A percentile compares a stretch with the other conserved stretches of the same genome.
These are phyloP conservation scores for Cebus imitator DNA, from an alignment of 2,113 vertebrate genomes.

Conservation along the genomic window DNA sequence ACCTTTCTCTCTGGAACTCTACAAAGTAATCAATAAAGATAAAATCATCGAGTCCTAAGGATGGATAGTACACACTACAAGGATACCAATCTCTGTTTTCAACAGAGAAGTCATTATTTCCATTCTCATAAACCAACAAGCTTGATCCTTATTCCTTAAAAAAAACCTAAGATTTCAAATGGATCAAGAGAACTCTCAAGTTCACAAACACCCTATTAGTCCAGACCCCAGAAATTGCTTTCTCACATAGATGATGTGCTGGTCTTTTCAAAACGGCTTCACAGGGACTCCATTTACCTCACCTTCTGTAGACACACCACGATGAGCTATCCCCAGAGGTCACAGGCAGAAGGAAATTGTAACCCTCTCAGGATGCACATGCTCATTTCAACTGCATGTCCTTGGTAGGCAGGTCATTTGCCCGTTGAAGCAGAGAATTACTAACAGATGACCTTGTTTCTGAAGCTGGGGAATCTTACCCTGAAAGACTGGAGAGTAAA, in stretches of 20 bases:
- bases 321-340: conserved; percentile 29
- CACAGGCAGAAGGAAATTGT: conserved; percentile 35
- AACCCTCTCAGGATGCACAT: conserved; percentile 36
- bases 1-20: background rate
- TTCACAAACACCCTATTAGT: background rate
- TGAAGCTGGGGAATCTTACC: conserved; percentile 33
- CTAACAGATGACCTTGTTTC: conserved; percentile 61
- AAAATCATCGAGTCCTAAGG: background rate
- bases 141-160: background rate
- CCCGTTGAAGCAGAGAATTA: conserved; percentile 65
- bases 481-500: conserved; percentile 52
- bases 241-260: background rate
- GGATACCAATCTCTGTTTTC: conserved; percentile 13
- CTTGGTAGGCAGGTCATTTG: conserved; percentile 57
- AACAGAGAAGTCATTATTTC: conserved; percentile 51
- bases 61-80: background rate
- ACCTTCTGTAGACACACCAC: background rate
- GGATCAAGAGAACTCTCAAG: background rate
- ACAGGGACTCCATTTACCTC: background rate
- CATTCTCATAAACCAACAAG: conserved; percentile 26
- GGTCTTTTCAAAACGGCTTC: conserved; percentile 14
- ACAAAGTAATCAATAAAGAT: conserved; percentile 16
- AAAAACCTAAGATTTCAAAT: background rate
- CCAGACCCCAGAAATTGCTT: background rate
- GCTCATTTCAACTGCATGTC: conserved; percentile 47